Evolutionary conservation across 2,797 vertebrate genomes (phyloP), one percentile per base, ranked within the genome.

Genomic region (Thalassophryne amazonica): DNA sequence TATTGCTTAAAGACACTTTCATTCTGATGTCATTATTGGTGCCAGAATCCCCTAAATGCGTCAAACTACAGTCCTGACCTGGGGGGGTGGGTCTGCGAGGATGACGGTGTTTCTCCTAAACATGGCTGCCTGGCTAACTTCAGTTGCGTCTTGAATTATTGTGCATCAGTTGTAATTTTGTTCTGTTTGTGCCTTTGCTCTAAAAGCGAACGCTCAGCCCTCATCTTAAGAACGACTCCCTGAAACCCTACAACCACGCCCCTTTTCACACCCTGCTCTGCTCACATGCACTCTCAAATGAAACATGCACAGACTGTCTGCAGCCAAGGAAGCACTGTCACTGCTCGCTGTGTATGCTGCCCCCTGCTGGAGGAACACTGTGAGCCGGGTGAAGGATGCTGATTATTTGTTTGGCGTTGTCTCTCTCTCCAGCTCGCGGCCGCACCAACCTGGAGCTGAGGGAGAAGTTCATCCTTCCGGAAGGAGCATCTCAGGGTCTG

Each of bases 381-480:
- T 4, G 1, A 14, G 2, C 11, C 0, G 1, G 9, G 53, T 0
- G 10, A 0, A 32, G n/a, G 25, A 0, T 1, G 29, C 37, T 52
- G 1, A 47, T 49, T 37, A 28, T 15, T 41, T 22, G 3, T 38
- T 4, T 32, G 11, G 17, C 13, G 40, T 8, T 65, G 18, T 38
- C 20, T 12, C 15, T 52, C 8, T 25, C 42, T 57, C 13, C 85
- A 98, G 97, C 97, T 29, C 94, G 96, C 9, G 97, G 97, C 30
- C 91, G 97, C 50, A 99, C 97, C 68, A 99, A 99, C 90, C 89
- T 99, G 34, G 97, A 99, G 75, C 90, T 99, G 32, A 86, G 97
- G 35, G 97, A 99, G 86, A 99, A 98, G 76, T 99, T 99, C 86
- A 99, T 99, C 86, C 86, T 99, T 7, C 96, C 96, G 0, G 97